Percentiles rank a stretch among this genome's conserved stretches.
phyloP scores from a whole-genome alignment of 2,797 vertebrate genomes.

The Sebastes ruberrimus region DNA sequence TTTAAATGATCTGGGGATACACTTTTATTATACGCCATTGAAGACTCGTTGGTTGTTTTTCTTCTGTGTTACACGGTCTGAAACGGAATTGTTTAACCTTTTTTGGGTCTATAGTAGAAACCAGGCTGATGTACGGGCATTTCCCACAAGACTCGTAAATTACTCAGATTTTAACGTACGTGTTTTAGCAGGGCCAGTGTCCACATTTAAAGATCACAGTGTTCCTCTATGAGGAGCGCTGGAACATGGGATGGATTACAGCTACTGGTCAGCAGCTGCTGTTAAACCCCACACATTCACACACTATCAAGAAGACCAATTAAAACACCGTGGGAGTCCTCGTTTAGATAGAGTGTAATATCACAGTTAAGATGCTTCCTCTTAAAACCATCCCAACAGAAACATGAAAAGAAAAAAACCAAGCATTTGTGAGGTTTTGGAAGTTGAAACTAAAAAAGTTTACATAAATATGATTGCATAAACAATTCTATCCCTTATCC shows the following conservation, averaged over 20 bases:
- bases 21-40: background rate
- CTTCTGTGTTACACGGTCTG: background rate
- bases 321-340: conserved; percentile 6
- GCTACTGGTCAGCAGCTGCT: conserved; percentile 62
- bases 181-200: conserved; percentile 5
- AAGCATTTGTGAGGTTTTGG: conserved; percentile 16
- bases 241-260: conserved; percentile 39
- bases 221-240: conserved; percentile 8
- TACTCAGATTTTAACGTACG: background rate
- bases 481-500: background rate
- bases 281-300: conserved; percentile 11
- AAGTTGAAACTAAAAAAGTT: conserved; percentile 12
- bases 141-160: conserved; percentile 18
- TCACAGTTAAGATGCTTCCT: conserved; percentile 10
- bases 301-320: background rate
- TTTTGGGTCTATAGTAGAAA: conserved; percentile 12
- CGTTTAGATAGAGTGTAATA: conserved; percentile 21
- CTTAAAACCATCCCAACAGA: background rate
- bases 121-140: background rate
- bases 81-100: conserved; percentile 6
- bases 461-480: conserved; percentile 5
- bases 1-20: background rate
- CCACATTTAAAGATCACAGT: conserved; percentile 10
- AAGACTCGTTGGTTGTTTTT: background rate
- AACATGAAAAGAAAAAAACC: background rate